phyloP scores from a whole-genome alignment of 2,888 invertebrate genomes.

The Nomada fabriciana region DNA sequence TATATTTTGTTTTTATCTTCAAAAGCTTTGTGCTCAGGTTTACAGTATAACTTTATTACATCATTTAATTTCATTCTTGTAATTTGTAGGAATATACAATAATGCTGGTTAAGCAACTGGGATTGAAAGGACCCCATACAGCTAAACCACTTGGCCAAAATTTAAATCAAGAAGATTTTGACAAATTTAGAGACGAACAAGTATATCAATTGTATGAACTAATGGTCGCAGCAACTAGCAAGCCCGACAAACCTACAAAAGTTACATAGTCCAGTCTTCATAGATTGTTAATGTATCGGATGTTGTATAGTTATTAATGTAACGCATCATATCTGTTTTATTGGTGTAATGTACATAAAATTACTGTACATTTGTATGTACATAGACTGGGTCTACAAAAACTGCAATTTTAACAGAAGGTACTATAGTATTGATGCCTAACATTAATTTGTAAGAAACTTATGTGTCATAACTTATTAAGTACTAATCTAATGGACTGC shows the following conservation, averaged over 20 bases:
- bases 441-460: neutral
- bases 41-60: slow-evolving; percentile 6
- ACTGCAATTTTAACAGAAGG: neutral
- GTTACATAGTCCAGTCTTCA: slow-evolving; percentile 28
- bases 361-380: slow-evolving; percentile 8
- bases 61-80: slow-evolving; percentile 6
- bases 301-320: neutral
- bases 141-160: slow-evolving; percentile 87
- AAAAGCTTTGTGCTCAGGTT: neutral
- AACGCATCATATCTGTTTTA: neutral
- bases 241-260: slow-evolving; percentile 72
- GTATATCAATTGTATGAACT: slow-evolving; percentile 93
- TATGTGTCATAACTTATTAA: neutral
- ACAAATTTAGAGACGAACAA: slow-evolving; percentile 92
- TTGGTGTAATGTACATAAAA: neutral
- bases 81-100: slow-evolving; percentile 90
- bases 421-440: neutral
- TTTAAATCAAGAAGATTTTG: slow-evolving; percentile 87
- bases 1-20: neutral
- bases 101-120: slow-evolving; percentile 90
- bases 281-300: neutral
- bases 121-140: slow-evolving; percentile 87
- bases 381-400: neutral
- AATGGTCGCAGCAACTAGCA: slow-evolving; percentile 88
- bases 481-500: neutral